A percentile compares a stretch with the other conserved stretches of the same genome.
phyloP scores from a whole-genome alignment of 2,113 vertebrate species.

The Eupsittula cactorum region DNA sequence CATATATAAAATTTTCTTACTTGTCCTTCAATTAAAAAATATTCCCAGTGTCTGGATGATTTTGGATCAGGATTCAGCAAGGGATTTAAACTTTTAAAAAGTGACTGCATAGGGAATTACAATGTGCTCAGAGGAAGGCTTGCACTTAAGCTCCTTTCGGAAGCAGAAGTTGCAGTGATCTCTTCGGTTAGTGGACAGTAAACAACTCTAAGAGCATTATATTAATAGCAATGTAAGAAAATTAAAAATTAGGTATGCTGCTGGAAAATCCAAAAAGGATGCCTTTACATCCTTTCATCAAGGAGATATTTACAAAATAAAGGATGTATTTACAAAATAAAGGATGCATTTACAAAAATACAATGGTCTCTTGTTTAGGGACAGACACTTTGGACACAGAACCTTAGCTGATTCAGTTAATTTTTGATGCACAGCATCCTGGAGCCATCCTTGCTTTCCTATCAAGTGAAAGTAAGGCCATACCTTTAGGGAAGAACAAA shows the following conservation, averaged over 20 bases:
- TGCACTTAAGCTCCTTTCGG: not conserved
- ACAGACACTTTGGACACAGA: not conserved
- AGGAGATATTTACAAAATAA: not conserved
- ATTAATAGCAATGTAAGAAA: not conserved
- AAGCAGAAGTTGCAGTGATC: not conserved
- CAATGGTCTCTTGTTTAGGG: not conserved
- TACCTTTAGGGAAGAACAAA: not conserved
- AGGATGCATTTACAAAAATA: not conserved
- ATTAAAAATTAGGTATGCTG: not conserved
- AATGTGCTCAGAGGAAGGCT: not conserved
- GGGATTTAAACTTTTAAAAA: not conserved
- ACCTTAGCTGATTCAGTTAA: not conserved
- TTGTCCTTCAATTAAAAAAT: slow-evolving; percentile 33
- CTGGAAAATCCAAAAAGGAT: not conserved
- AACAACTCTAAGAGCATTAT: not conserved
- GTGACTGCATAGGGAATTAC: not conserved
- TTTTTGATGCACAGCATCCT: not conserved
- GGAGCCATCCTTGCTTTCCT: not conserved
- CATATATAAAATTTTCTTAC: slow-evolving; percentile 30
- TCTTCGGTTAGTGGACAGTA: not conserved
- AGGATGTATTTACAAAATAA: not conserved
- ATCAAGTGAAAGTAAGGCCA: not conserved
- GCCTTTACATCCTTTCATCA: not conserved
- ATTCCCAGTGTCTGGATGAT: not conserved
- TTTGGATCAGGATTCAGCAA: not conserved